Conservation (phyloP, 2,797 vertebrate genomes). For the Sebastes matsubarae region DNA sequence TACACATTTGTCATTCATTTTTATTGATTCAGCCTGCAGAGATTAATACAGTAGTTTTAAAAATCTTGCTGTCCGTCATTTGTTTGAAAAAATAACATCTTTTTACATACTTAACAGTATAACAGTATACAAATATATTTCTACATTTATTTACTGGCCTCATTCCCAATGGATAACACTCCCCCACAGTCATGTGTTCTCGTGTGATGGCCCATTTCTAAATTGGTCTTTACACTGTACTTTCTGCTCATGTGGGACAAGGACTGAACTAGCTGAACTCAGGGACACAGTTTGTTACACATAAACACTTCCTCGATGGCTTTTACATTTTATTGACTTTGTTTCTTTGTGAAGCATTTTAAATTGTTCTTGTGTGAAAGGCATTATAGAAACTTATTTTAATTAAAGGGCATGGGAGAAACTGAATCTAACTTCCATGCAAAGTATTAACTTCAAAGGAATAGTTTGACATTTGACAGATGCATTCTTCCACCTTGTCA, state of each 20-base stretch:
- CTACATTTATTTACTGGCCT: background rate
- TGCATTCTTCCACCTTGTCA: background rate
- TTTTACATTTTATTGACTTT: background rate
- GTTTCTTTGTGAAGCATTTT: background rate
- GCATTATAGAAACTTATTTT: background rate
- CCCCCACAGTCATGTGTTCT: constrained; percentile 28
- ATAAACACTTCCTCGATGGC: background rate
- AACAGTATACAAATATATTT: background rate
- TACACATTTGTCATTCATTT: background rate
- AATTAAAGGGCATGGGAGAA: background rate
- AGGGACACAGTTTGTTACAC: background rate
- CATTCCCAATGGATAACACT: constrained; percentile 5
- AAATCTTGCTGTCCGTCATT: background rate
- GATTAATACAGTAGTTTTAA: background rate
- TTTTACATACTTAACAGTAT: background rate
- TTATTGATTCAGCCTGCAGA: background rate
- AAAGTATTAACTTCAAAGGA: background rate
- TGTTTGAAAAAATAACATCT: background rate
- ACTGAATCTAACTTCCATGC: background rate
- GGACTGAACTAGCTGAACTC: background rate
- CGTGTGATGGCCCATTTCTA: constrained; percentile 30
- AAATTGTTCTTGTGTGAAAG: background rate
- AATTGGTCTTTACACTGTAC: constrained; percentile 21
- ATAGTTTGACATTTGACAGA: background rate
- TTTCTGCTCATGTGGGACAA: constrained; percentile 25